These are phyloP conservation scores for Ceratitis capitata DNA, from an alignment of 1,140 invertebrate species.

Conservation along the genomic window DNA sequence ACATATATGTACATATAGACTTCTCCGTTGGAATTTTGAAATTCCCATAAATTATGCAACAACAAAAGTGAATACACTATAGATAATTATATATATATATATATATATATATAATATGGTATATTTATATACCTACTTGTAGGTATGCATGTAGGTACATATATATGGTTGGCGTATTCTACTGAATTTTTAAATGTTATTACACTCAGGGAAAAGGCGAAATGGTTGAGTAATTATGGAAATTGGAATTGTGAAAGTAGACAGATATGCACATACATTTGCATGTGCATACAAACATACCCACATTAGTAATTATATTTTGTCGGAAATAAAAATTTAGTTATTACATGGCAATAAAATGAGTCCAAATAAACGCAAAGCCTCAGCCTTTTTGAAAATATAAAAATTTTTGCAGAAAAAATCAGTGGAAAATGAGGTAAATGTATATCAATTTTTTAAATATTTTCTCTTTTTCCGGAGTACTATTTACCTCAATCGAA, in stretches of 20 bases:
- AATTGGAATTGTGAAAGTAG: conserved; percentile 2
- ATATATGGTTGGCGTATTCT: not conserved
- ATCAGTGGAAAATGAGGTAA: too few species aligned
- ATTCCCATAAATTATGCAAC: not conserved
- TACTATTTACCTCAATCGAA: too few species aligned
- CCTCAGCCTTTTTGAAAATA: too few species aligned
- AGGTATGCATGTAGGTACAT: not conserved
- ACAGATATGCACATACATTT: not conserved
- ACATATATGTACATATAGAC: not conserved
- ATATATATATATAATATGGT: not conserved
- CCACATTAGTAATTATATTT: not conserved
- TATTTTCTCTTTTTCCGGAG: too few species aligned
- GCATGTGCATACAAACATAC: not conserved
- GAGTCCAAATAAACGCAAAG: too few species aligned
- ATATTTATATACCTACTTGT: not conserved
- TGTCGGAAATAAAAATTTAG: too few species aligned
- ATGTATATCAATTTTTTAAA: too few species aligned
- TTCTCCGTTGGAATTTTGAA: not conserved
- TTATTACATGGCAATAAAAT: too few species aligned
- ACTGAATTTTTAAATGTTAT: not conserved
- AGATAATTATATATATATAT: not conserved
- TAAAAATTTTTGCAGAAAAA: too few species aligned
- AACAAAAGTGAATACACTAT: not conserved
- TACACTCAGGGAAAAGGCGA: too few species aligned
- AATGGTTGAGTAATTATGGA: conserved; percentile 23